Evolutionary conservation across 2,888 invertebrate species (phyloP), one percentile per base, ranked within the genome.

Genomic region (Leptinotarsa tumamoca): DNA sequence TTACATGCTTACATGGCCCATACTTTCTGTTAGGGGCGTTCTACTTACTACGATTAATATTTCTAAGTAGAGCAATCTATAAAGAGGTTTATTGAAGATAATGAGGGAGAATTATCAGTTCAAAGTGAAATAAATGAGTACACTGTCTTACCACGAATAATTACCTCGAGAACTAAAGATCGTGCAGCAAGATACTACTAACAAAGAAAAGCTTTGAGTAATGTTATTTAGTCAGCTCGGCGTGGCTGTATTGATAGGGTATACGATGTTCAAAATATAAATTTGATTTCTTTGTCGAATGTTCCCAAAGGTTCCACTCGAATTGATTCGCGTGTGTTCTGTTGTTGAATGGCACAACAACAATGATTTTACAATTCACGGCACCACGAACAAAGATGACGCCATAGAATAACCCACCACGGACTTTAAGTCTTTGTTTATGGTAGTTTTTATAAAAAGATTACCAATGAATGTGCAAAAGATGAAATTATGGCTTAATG

Each of bases 61-160:
- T 43, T 71, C 68, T 54, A 68, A 68, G 52, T 75, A 54, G 74
- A 71, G 61, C 74, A 74, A 4, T 58, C 67, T 71, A 58, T 67
- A 43, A 18, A 21, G n/a, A 33, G 58, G 21, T 58, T n/a, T 63
- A n/a, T 63, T n/a, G 33, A 43, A 63, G 63, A 63, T 63, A 33
- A 63, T 68, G 49, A 74, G 58, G 18, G 67, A 33, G 33, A 33
- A 33, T 33, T 67, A 71, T 51, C 18, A 67, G 63, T 33, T 56
- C 54, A 18, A 70, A 71, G 23, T 52, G 67, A 58, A 68, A 58
- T 27, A 52, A 72, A 71, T 23, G 50, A 49, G 58, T 58, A 27
- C 43, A 13, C 52, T 33, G 68, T 50, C 43, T 73, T 63, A 50
- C 71, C 49, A 68, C 63, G 61, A 71, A 61, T 49, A 54, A 58